Conservation (phyloP, 2,797 vertebrate species). For the Propithecus deckenii region DNA sequence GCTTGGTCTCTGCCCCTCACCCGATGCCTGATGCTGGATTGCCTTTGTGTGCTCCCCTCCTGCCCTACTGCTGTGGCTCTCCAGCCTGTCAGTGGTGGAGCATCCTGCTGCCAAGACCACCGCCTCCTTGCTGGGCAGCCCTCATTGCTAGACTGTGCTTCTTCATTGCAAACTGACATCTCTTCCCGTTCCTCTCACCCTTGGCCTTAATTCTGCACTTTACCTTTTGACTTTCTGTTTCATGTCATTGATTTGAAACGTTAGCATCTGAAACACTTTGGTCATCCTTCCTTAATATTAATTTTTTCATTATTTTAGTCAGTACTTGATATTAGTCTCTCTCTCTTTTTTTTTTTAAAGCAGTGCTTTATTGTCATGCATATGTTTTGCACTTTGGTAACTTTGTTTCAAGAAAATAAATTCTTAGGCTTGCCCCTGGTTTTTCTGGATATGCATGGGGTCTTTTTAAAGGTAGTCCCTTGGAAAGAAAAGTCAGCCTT, state of each 20-base stretch:
- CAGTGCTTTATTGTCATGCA: not conserved
- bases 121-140: not conserved
- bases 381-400: conserved; percentile 4
- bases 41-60: not conserved
- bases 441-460: not conserved
- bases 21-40: too few relatives aligned
- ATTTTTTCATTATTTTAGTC: not conserved
- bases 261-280: not conserved
- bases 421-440: not conserved
- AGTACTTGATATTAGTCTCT: not conserved
- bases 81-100: not conserved
- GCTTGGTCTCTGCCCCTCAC: not conserved
- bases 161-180: not conserved
- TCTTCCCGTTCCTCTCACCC: not conserved
- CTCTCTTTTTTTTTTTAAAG: not conserved
- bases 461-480: not conserved
- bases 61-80: not conserved
- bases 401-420: not conserved
- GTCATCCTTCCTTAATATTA: not conserved
- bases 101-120: not conserved
- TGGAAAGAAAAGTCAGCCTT: not conserved
- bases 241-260: not conserved
- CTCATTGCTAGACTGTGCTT: not conserved
- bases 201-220: not conserved
- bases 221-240: not conserved